Percentiles rank a stretch among this genome's conserved stretches.
Conservation (phyloP, 2,888 invertebrate genomes). For the Macaria liturata region DNA sequence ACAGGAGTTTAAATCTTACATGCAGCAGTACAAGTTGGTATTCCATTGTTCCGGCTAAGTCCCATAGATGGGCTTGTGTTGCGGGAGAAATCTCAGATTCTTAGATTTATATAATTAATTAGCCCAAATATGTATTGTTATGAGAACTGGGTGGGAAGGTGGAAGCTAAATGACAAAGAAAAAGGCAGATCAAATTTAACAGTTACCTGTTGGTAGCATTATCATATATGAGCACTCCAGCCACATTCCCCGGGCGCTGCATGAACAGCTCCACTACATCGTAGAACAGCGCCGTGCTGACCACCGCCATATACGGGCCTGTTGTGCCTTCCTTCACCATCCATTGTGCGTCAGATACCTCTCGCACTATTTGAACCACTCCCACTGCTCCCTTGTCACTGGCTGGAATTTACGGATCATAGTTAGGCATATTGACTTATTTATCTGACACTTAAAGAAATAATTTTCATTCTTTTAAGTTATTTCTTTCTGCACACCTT, state of each 20-base stretch:
- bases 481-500: no score
- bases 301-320: constrained; percentile 90
- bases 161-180: not conserved
- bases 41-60: no score
- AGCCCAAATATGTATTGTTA: no score
- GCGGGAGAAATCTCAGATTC: no score
- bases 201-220: constrained; percentile 68
- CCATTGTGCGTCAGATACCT: constrained; percentile 87
- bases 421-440: no score
- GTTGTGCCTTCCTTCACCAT: constrained; percentile 88
- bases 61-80: no score
- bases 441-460: no score
- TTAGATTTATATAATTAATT: no score
- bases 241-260: constrained; percentile 79
- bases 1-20: no score
- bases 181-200: not conserved
- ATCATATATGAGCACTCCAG: constrained; percentile 86
- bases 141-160: no score
- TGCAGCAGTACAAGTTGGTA: no score
- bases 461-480: no score
- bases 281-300: constrained; percentile 86
- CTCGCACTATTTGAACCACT: constrained; percentile 89
- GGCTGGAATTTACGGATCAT: constrained; percentile 71
- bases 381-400: constrained; percentile 91
- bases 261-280: constrained; percentile 80